phyloP scores from a whole-genome alignment of 2,113 vertebrate genomes.

The Laterallus jamaicensis region DNA sequence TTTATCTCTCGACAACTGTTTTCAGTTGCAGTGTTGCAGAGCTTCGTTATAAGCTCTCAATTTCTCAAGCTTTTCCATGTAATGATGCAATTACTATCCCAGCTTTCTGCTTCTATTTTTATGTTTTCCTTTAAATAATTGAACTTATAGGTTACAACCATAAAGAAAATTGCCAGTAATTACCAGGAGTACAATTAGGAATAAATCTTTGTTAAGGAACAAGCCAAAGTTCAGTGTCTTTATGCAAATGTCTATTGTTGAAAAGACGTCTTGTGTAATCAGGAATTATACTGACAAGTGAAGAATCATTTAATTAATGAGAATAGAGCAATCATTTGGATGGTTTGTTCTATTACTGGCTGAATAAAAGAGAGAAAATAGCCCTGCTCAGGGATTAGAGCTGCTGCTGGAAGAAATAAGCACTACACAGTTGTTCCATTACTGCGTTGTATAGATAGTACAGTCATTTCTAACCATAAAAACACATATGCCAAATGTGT shows the following conservation, averaged over 20 bases:
- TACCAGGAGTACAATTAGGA: conserved; percentile 33
- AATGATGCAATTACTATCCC: neutral
- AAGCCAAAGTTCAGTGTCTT: conserved; percentile 38
- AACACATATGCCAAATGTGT: neutral
- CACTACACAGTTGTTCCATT: neutral
- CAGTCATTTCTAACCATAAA: neutral
- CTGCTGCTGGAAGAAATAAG: neutral
- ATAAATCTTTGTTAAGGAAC: conserved; percentile 41
- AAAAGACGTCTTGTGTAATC: conserved; percentile 53
- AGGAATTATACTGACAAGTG: conserved; percentile 64
- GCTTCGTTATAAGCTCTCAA: neutral
- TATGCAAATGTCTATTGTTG: conserved; percentile 47
- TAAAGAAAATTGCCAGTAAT: conserved; percentile 48
- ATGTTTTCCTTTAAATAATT: conserved; percentile 30
- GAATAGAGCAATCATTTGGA: conserved; percentile 36
- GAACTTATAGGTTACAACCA: conserved; percentile 1
- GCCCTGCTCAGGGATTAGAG: neutral
- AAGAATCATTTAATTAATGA: conserved; percentile 65
- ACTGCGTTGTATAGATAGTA: neutral
- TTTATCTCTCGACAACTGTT: neutral
- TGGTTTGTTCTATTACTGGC: neutral
- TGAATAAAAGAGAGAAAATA: conserved; percentile 35
- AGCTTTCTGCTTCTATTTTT: neutral
- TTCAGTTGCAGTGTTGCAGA: neutral
- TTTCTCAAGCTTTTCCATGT: neutral